Base-by-base conservation (phyloP, 2,888 invertebrate species). In the Hypolimnas misippus region DNA sequence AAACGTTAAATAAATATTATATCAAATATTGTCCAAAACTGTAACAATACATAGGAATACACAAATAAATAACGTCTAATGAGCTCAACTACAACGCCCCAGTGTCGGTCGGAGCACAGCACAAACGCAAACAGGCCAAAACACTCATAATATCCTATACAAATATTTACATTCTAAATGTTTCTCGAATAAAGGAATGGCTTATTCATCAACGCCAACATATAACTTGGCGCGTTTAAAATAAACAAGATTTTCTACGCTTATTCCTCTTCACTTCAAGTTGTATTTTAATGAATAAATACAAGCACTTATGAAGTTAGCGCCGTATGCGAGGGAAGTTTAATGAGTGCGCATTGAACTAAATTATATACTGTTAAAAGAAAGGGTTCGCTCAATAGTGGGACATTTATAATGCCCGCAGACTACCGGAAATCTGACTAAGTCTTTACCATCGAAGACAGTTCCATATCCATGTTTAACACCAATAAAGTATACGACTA, bases 231-330 rank as follows among this genome's bases (percentile, higher is more conserved):
- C 6, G 5, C 21, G 46, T 29, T 14, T 8, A 6, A 29, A 49
- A n/a, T 6, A 49, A 25, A 49, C 49, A 49, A 49, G 25, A 14
- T 14, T 46, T 6, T 44, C 42, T 44, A 3, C 19, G 25, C 49
- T n/a, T n/a, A 7, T 49, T 49, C 29, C 25, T 14, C 49, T 14
- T 29, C n/a, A 6, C 25, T 49, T 49, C 49, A 49, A 29, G 49
- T 46, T 46, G 10, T 21, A 6, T 25, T 29, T 49, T 16, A 42
- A 46, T 25, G n/a, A 6, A 46, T 19, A 21, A 14, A 49, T 3
- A 49, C 19, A 49, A 49, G 29, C 49, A 29, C 49, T 49, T 16
- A 3, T 29, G 29, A 14, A 49, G 49, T 29, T 49, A 1, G 49
- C 49, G 8, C 1, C 25, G 29, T 4, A 16, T 21, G n/a, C 29